phyloP scores from a whole-genome alignment of 2,797 vertebrate genomes.

The Sebastes vulpes region DNA sequence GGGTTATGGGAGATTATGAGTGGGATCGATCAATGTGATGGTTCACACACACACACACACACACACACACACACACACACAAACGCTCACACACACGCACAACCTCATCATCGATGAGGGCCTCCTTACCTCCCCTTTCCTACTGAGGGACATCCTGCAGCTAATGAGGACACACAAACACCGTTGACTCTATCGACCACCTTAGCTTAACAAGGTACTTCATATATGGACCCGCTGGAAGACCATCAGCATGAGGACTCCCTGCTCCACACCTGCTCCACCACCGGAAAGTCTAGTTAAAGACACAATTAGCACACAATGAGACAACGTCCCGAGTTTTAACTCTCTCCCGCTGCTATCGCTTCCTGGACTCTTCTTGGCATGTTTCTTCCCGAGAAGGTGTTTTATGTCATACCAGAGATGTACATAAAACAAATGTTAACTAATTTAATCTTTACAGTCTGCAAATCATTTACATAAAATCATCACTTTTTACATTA shows the following conservation, averaged over 20 bases:
- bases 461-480: neutral
- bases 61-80: constrained; percentile 69
- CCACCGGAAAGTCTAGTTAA: constrained; percentile 67
- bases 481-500: neutral
- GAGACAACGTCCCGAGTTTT: constrained; percentile 25
- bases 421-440: neutral
- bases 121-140: constrained; percentile 81
- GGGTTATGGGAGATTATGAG: constrained; percentile 86
- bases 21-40: constrained; percentile 86
- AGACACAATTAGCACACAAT: constrained; percentile 74
- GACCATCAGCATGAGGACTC: constrained; percentile 70
- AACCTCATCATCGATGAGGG: constrained; percentile 84
- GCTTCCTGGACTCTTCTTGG: constrained; percentile 24
- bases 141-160: constrained; percentile 85
- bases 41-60: constrained; percentile 80
- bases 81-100: constrained; percentile 58
- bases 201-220: constrained; percentile 81
- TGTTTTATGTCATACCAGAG: neutral
- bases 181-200: constrained; percentile 78
- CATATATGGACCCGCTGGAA: constrained; percentile 75
- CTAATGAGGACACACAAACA: constrained; percentile 87
- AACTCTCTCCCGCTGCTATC: constrained; percentile 40
- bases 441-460: neutral
- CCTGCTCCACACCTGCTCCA: constrained; percentile 52
- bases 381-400: neutral